Percentiles rank a stretch among this genome's conserved stretches.
phyloP scores from a whole-genome alignment of 2,113 vertebrate species.

The Leptosomus discolor region DNA sequence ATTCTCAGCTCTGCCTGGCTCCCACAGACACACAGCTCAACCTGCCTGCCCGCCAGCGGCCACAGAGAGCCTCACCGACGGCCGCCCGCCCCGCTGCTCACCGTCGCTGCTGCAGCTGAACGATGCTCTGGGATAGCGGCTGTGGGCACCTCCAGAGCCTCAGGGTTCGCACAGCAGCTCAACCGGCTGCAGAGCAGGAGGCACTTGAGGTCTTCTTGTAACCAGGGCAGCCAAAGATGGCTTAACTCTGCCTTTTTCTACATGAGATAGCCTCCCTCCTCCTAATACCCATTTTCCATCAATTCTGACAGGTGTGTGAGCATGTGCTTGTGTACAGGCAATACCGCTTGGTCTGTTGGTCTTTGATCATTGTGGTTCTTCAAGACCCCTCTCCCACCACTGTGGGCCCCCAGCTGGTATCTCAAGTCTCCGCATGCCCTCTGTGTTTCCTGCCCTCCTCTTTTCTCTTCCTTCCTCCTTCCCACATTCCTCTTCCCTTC shows the following conservation, averaged over 20 bases:
- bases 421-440: background rate
- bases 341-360: background rate
- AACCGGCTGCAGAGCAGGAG: background rate
- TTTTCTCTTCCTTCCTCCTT: background rate
- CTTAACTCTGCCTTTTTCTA: background rate
- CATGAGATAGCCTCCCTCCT: background rate
- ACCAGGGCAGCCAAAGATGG: background rate
- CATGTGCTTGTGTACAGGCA: background rate
- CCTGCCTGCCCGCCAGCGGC: background rate
- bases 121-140: background rate
- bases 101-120: background rate
- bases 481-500: background rate
- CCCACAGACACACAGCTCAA: accelerated
- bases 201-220: background rate
- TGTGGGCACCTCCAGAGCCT: background rate
- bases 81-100: accelerated
- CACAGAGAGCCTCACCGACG: accelerated
- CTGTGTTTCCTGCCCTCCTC: background rate
- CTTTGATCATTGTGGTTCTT: background rate
- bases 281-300: background rate
- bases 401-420: background rate
- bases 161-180: background rate
- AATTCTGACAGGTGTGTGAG: background rate
- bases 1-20: background rate
- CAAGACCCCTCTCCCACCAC: background rate